Evolutionary conservation across 2,888 invertebrate genomes (phyloP).

Genomic region (Phyllotreta cruciferae): DNA sequence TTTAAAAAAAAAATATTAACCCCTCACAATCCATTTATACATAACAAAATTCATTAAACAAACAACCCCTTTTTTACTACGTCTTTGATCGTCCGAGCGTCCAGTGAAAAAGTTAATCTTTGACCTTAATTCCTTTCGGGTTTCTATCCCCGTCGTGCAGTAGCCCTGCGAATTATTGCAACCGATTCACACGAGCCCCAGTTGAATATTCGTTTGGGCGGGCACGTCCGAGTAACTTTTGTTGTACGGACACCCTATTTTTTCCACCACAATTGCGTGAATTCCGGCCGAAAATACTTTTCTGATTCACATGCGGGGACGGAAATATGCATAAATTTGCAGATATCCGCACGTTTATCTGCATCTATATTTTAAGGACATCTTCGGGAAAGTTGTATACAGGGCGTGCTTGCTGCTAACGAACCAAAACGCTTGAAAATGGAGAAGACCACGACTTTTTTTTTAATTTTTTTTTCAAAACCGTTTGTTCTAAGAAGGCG

Average conservation of each 20-base stretch:
- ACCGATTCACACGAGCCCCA: background rate
- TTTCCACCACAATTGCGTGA: conserved; percentile 55
- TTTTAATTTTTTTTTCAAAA: too few relatives aligned
- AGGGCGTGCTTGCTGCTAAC: too few relatives aligned
- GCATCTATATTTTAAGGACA: background rate
- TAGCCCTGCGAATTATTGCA: background rate
- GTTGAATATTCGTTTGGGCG: background rate
- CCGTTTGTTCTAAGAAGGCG: too few relatives aligned
- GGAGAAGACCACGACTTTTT: too few relatives aligned
- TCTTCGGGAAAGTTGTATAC: too few relatives aligned
- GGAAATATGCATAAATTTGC: conserved; percentile 16
- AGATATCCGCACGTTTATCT: background rate
- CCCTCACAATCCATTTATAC: background rate
- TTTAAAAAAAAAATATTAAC: background rate
- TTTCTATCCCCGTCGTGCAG: conserved; percentile 1
- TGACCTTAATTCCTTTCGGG: conserved; percentile 44
- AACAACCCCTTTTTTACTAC: background rate
- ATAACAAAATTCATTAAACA: background rate
- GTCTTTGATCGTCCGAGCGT: conserved; percentile 41
- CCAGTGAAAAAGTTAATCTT: conserved; percentile 56
- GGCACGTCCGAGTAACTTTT: conserved; percentile 41
- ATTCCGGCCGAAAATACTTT: conserved; percentile 51
- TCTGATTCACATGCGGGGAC: conserved; percentile 15
- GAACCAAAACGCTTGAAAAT: too few relatives aligned
- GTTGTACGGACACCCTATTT: conserved; percentile 53